Conservation (phyloP, 2,888 invertebrate species). For the Saturnia pavonia region DNA sequence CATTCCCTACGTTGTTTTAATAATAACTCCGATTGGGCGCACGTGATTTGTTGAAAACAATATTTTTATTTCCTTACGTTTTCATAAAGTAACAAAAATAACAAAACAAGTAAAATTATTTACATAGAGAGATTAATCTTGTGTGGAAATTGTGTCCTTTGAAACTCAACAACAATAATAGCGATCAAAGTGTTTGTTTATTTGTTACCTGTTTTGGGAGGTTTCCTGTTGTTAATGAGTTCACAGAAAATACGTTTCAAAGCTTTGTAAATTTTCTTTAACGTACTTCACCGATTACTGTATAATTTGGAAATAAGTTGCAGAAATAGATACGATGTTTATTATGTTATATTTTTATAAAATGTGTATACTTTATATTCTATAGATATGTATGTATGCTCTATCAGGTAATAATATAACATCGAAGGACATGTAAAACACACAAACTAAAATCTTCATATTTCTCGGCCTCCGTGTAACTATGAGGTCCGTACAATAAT, state of each 20-base stretch:
- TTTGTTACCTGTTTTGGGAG: conserved; percentile 44
- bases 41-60: not conserved
- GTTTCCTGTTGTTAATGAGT: conserved; percentile 48
- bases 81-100: not conserved
- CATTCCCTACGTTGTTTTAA: not conserved
- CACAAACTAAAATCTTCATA: too few relatives aligned
- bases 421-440: too few relatives aligned
- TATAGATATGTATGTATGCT: not conserved
- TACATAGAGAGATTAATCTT: not conserved
- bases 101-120: conserved; percentile 1
- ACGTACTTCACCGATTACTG: not conserved
- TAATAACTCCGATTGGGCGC: not conserved
- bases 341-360: not conserved
- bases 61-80: not conserved
- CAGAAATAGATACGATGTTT: not conserved
- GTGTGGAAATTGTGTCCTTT: conserved; percentile 36
- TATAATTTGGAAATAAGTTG: not conserved
- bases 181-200: conserved; percentile 46
- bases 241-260: conserved; percentile 34
- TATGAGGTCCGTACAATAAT: too few relatives aligned
- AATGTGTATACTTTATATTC: not conserved
- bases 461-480: too few relatives aligned
- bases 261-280: conserved; percentile 34
- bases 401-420: too few relatives aligned
- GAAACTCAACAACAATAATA: conserved; percentile 41